Base-by-base conservation (phyloP, 2,888 invertebrate genomes). In the Platycheirus rosarum region DNA sequence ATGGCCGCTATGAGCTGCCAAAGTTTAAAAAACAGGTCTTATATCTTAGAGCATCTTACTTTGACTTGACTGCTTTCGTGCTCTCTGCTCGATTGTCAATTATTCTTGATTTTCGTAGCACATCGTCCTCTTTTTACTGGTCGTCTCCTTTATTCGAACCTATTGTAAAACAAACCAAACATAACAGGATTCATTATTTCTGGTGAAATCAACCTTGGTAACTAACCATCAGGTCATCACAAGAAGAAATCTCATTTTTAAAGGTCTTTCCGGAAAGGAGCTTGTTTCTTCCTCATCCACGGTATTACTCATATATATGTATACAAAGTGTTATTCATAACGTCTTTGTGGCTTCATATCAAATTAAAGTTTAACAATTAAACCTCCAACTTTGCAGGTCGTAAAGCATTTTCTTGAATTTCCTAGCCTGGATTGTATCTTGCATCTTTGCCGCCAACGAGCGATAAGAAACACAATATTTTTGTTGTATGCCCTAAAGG, bases 301-400 rank as follows among this genome's bases (percentile, higher is more conserved):
- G 9, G 26, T 23, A 16, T 18, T 8, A 6, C 29, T 11, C 29
- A 9, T 8, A 6, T 16, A 2, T 23, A 4, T 23, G 1, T 37
- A n/a, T n/a, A n/a, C n/a, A n/a, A 62, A 68, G 69, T 74, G 63
- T 69, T 57, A 48, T 40, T 20, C 16, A n/a, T 32, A 70, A 65
- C 35, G 69, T 75, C 75, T 71, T 62, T 80, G 66, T 66, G 84
- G 70, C 66, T 68, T 68, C 77, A 69, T 68, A 78, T 78, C 75
- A 76, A 85, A 85, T 85, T 85, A 85, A 85, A 85, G 85, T 85
- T 85, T 84, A 53, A 77, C 82, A 85, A 85, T 85, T 85, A 85
- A 85, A 85, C 85, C 82, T 85, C 84, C 84, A 74, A 78, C 82
- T 84, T 85, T 84, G 79, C 79, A 85, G 76, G 79, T 82, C 85